phyloP scores from a whole-genome alignment of 1,140 invertebrate species.

The Periplaneta americana region DNA sequence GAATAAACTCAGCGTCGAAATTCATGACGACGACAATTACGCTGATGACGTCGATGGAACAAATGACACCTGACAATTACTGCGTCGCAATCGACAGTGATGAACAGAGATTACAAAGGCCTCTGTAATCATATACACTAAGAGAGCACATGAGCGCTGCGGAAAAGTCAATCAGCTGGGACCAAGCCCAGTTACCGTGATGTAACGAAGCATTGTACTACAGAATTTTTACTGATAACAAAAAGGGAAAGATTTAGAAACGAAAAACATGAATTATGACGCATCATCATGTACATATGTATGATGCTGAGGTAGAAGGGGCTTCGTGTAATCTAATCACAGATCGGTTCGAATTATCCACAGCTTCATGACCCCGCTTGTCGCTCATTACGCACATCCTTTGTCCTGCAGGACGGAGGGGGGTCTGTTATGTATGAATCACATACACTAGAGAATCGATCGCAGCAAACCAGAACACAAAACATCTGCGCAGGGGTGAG shows the following conservation, averaged over 20 bases:
- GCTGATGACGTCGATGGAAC: too few species aligned
- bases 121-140: background rate
- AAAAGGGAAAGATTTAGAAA: background rate
- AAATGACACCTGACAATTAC: too few species aligned
- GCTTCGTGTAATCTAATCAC: background rate
- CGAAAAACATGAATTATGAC: background rate
- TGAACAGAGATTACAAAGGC: background rate
- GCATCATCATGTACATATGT: background rate
- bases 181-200: too few species aligned
- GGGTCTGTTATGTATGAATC: constrained; percentile 11
- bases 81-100: background rate
- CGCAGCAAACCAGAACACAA: constrained; percentile 25
- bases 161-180: background rate
- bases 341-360: background rate
- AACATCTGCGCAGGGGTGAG: constrained; percentile 18
- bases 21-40: background rate
- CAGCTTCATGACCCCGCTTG: background rate
- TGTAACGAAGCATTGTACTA: background rate
- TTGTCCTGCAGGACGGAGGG: constrained; percentile 11
- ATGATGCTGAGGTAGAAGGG: background rate
- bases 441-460: constrained; percentile 24
- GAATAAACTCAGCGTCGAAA: background rate
- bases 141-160: background rate
- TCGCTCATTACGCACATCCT: background rate
- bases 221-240: background rate